A percentile compares a stretch with the other conserved stretches of the same genome.
Conservation (phyloP, 2,113 vertebrate genomes). For the Hymenochirus boettgeri region DNA sequence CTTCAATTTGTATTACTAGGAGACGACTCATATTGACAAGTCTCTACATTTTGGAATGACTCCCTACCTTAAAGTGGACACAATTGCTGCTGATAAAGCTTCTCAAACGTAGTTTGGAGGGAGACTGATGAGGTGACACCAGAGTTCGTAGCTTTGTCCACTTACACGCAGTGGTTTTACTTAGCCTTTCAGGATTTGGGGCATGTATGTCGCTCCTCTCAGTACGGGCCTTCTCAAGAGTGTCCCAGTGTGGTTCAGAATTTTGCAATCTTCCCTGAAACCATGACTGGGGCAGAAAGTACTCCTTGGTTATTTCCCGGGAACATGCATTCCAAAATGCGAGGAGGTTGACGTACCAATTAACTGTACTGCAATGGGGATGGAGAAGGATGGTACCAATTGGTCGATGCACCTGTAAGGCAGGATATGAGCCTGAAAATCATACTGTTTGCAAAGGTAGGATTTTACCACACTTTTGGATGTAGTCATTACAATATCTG, state of each 20-base stretch:
- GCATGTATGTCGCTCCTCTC: slow-evolving; percentile 98
- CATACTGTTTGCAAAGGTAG: slow-evolving; percentile 89
- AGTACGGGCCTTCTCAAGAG: slow-evolving; percentile 95
- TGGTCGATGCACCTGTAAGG: slow-evolving; percentile 92
- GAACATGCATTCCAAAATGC: slow-evolving; percentile 88
- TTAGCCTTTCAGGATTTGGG: slow-evolving; percentile 95
- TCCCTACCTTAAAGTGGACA: slow-evolving; percentile 98
- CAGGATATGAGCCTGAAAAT: slow-evolving; percentile 92
- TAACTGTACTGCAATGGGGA: slow-evolving; percentile 96
- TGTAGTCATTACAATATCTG: too few relatives aligned
- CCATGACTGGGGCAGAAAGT: slow-evolving; percentile 95
- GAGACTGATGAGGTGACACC: slow-evolving; percentile 95
- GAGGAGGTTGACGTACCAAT: slow-evolving; percentile 97
- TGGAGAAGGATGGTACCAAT: slow-evolving; percentile 98
- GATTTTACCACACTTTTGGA: slow-evolving; percentile 22
- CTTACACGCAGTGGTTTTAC: slow-evolving; percentile 95
- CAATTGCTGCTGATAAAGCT: slow-evolving; percentile 96
- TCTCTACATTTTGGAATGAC: slow-evolving; percentile 93
- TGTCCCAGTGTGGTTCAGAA: slow-evolving; percentile 96
- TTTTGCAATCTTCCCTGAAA: slow-evolving; percentile 94
- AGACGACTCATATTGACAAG: slow-evolving; percentile 89
- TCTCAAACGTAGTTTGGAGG: slow-evolving; percentile 98
- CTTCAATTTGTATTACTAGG: slow-evolving; percentile 97
- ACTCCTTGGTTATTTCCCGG: slow-evolving; percentile 96
- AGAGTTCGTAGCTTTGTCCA: slow-evolving; percentile 93